A percentile compares a stretch with the other conserved stretches of the same genome.
These are phyloP conservation scores for Gymnopithys bicolor DNA, from an alignment of 2,797 vertebrate genomes.

Conservation along the genomic window DNA sequence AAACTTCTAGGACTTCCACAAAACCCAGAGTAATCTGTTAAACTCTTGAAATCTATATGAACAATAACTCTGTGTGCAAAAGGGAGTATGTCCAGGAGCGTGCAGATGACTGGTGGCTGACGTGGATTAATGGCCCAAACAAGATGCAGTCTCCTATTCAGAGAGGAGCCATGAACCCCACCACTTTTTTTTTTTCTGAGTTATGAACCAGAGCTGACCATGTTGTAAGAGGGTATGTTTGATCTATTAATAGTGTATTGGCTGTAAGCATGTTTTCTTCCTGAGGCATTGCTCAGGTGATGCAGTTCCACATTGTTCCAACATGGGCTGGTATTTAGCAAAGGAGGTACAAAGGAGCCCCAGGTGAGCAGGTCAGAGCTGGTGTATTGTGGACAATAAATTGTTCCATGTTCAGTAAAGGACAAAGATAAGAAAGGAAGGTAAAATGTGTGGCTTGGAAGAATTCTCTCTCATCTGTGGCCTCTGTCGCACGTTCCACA, in stretches of 20 bases:
- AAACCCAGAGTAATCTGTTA: constrained; percentile 34
- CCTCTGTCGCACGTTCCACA: accelerated
- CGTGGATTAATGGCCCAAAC: neutral
- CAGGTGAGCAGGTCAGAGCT: neutral
- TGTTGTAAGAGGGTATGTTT: neutral
- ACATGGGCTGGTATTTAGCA: neutral
- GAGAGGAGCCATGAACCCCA: neutral
- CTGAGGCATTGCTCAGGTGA: neutral
- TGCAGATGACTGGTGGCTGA: neutral
- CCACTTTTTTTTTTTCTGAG: neutral
- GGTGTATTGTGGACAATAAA: neutral
- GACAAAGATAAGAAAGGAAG: neutral
- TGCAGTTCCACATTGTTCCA: neutral
- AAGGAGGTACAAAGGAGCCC: neutral
- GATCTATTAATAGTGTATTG: neutral
- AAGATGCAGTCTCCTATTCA: neutral
- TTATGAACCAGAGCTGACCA: neutral
- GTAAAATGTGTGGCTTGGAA: neutral
- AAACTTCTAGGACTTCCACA: constrained; percentile 16
- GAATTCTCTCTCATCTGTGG: neutral
- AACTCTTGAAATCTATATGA: neutral
- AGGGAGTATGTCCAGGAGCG: neutral
- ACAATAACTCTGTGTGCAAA: neutral
- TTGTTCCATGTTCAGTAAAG: neutral
- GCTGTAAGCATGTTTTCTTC: neutral